phyloP scores from a whole-genome alignment of 2,113 vertebrate genomes.

The Acrocephalus kingi region DNA sequence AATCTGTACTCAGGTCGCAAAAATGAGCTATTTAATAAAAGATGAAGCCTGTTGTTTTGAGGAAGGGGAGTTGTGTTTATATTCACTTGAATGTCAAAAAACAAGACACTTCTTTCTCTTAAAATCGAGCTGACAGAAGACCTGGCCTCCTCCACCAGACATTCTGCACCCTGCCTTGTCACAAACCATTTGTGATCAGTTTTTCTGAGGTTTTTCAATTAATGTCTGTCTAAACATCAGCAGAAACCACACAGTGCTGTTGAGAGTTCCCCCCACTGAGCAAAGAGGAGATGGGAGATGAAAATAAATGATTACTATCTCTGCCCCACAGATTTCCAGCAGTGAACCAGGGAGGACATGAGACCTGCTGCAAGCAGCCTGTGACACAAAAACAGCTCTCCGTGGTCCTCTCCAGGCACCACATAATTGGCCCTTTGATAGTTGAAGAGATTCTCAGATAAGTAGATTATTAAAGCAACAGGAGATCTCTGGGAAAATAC shows the following conservation, averaged over 20 bases:
- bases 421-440: constrained; percentile 13
- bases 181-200: neutral
- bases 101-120: neutral
- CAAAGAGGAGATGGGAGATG: neutral
- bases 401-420: neutral
- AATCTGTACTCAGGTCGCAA: neutral
- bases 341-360: neutral
- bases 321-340: neutral
- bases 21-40: neutral
- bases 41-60: neutral
- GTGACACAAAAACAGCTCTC: neutral
- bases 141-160: neutral
- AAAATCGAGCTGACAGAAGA: neutral
- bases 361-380: neutral
- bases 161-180: neutral
- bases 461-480: constrained; percentile 13
- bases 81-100: neutral
- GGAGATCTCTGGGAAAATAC: neutral
- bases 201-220: neutral
- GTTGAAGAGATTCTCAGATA: neutral
- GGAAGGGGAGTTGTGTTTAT: neutral
- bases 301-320: neutral
- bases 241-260: neutral
- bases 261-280: neutral
- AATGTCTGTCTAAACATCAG: neutral